A percentile compares a stretch with the other conserved stretches of the same genome.
Conservation (phyloP, 1,140 invertebrate genomes). For the Trigoniulus corallinus region DNA sequence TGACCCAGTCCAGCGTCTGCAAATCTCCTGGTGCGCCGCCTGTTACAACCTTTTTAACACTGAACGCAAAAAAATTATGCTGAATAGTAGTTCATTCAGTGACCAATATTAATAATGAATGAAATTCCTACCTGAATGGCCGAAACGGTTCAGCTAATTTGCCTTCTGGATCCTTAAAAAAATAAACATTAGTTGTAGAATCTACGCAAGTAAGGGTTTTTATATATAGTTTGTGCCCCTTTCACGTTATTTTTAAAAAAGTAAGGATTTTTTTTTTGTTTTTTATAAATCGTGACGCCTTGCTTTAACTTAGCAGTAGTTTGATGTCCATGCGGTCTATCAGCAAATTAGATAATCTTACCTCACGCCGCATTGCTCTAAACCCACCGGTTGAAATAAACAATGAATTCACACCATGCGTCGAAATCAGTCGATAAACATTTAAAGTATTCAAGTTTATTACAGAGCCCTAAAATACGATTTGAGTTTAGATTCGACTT, state of each 20-base stretch:
- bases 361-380: slow-evolving; percentile 57
- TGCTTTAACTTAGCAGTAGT: no score
- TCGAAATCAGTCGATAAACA: slow-evolving; percentile 80
- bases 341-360: no score
- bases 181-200: background rate
- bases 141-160: background rate
- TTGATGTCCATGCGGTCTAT: no score
- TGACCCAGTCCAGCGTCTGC: slow-evolving; percentile 73
- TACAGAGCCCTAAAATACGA: background rate
- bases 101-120: no score
- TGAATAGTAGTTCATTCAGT: no score
- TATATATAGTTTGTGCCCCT: background rate
- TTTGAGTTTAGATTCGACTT: no score
- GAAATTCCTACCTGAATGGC: slow-evolving; percentile 41
- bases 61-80: no score
- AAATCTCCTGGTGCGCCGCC: slow-evolving; percentile 87
- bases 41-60: no score
- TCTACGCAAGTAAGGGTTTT: background rate
- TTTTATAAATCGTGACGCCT: no score
- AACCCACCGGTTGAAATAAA: slow-evolving; percentile 83
- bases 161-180: background rate
- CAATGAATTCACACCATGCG: slow-evolving; percentile 61
- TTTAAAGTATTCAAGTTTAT: background rate
- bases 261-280: no score
- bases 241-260: no score